These are phyloP conservation scores for Hypsibius dujardini DNA, from an alignment of 1,140 invertebrate species.

Conservation along the genomic window DNA sequence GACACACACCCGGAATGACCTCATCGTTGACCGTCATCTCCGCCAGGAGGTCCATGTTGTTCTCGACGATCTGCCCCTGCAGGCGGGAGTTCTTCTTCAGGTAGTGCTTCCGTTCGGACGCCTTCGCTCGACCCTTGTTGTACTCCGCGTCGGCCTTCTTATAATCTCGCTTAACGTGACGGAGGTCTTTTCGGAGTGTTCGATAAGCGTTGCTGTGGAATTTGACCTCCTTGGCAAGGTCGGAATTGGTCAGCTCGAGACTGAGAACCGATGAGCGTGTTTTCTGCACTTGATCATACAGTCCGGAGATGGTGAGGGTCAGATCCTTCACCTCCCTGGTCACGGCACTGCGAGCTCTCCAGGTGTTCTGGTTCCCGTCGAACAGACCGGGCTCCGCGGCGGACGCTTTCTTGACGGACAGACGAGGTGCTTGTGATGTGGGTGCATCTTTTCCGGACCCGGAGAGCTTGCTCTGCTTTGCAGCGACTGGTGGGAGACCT, in stretches of 20 bases:
- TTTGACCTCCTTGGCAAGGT: neutral
- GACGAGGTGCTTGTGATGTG: neutral
- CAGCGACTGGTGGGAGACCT: no score
- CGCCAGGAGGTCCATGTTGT: conserved; percentile 2
- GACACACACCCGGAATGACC: conserved; percentile 3
- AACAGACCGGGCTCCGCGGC: neutral
- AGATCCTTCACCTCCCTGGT: conserved; percentile 13
- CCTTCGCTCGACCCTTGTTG: neutral
- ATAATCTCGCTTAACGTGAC: neutral
- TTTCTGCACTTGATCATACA: conserved; percentile 7
- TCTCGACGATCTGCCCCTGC: conserved; percentile 7
- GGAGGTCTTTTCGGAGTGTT: neutral
- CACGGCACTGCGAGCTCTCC: neutral
- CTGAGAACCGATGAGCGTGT: neutral
- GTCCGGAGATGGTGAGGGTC: neutral
- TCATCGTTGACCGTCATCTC: conserved; percentile 4
- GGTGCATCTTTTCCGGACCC: neutral
- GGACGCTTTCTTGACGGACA: neutral
- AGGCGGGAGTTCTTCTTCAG: neutral
- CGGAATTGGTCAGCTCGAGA: neutral
- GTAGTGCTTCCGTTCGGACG: neutral
- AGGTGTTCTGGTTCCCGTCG: neutral
- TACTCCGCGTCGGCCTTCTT: neutral
- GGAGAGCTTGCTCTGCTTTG: no score
- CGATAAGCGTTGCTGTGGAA: neutral